These are phyloP conservation scores for Zaprionus taronus DNA, from an alignment of 1,140 invertebrate species.

Conservation along the genomic window DNA sequence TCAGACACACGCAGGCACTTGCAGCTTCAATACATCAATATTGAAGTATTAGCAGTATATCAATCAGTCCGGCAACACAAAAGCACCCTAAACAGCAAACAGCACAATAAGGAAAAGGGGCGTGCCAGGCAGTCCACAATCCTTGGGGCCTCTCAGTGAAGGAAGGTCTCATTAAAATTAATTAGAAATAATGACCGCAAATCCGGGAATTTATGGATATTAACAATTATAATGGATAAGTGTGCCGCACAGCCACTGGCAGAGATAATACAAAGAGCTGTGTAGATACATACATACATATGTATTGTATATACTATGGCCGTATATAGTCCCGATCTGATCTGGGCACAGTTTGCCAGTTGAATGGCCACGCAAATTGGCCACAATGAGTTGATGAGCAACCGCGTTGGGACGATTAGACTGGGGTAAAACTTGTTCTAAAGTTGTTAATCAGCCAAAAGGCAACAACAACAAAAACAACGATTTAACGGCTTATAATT, in stretches of 20 bases:
- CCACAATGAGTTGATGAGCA: conserved; percentile 27
- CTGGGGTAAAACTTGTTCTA: conserved; percentile 7
- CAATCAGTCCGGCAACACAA: conserved; percentile 37
- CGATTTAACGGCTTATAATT: conserved; percentile 52
- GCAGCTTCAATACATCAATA: conserved; percentile 32
- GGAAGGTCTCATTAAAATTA: conserved; percentile 61
- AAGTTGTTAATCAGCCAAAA: conserved; percentile 60
- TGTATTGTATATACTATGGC: not conserved
- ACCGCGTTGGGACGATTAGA: not conserved
- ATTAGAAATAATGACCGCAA: conserved; percentile 58
- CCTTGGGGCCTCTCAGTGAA: conserved; percentile 6
- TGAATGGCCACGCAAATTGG: conserved; percentile 28
- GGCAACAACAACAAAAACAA: conserved; percentile 18
- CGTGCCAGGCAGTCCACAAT: not conserved
- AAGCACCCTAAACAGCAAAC: not conserved
- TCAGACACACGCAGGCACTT: conserved; percentile 10
- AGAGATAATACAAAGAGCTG: not conserved
- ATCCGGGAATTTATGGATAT: conserved; percentile 31
- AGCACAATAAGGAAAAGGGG: not conserved
- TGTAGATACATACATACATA: not conserved
- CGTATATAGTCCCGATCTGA: not conserved
- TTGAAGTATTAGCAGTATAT: conserved; percentile 41
- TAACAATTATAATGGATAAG: conserved; percentile 24
- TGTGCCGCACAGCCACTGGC: not conserved
- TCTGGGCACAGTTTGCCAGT: conserved; percentile 11